These are phyloP conservation scores for Hedychridium roseum DNA, from an alignment of 2,888 invertebrate species.

Conservation along the genomic window DNA sequence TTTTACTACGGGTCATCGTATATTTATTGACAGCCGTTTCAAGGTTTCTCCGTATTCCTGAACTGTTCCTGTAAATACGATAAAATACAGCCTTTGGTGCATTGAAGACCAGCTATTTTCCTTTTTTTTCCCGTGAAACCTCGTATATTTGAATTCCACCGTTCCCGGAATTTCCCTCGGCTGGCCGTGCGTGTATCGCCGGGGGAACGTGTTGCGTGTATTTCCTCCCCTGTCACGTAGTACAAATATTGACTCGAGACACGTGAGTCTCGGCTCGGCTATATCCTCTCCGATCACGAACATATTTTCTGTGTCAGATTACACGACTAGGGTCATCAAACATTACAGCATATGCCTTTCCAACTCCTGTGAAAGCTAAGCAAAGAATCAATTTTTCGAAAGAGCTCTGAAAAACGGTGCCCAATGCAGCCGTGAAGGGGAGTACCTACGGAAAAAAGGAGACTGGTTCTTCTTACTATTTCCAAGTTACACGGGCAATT, in stretches of 20 bases:
- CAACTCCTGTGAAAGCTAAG: too few species aligned
- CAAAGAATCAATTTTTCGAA: too few species aligned
- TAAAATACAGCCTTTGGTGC: too few species aligned
- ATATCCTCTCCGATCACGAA: conserved; percentile 32
- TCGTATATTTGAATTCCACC: too few species aligned
- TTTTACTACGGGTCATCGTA: too few species aligned
- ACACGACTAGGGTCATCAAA: conserved; percentile 21
- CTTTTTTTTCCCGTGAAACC: too few species aligned
- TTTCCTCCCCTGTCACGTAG: conserved; percentile 17
- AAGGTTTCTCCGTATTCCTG: too few species aligned
- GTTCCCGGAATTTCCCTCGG: too few species aligned
- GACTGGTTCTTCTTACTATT: conserved; percentile 12
- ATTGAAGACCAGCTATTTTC: too few species aligned
- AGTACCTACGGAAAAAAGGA: neutral
- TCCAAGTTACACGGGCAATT: conserved; percentile 28
- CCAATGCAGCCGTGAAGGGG: neutral
- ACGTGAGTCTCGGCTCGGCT: conserved; percentile 19
- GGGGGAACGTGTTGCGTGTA: conserved; percentile 21
- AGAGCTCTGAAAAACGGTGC: neutral
- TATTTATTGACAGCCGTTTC: too few species aligned
- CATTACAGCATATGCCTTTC: conserved; percentile 14
- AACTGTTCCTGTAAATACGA: too few species aligned
- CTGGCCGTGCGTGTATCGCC: neutral
- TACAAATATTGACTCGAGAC: conserved; percentile 39
- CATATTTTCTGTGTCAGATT: conserved; percentile 12